Evolutionary conservation across 2,797 vertebrate genomes (phyloP).

Genomic region (Columba guinea): DNA sequence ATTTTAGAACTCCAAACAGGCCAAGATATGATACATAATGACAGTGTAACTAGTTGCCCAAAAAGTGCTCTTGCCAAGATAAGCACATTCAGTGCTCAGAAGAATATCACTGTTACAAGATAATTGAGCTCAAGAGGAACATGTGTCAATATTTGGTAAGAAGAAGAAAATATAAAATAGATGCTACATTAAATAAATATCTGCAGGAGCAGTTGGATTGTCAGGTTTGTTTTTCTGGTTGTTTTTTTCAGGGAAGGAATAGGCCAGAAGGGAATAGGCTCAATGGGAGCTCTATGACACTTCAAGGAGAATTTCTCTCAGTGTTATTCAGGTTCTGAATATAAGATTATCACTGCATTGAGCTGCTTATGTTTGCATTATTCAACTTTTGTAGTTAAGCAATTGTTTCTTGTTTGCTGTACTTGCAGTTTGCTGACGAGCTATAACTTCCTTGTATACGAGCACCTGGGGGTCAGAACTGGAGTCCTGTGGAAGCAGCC

Average conservation of each 20-base stretch:
- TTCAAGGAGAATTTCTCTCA: background rate
- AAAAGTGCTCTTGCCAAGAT: background rate
- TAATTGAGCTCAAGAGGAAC: background rate
- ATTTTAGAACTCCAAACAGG: background rate
- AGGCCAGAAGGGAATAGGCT: background rate
- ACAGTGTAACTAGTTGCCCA: background rate
- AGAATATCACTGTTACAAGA: background rate
- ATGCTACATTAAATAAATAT: background rate
- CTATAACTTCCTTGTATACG: background rate
- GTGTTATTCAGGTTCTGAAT: background rate
- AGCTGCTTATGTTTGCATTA: background rate
- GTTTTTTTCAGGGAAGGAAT: background rate
- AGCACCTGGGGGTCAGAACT: background rate
- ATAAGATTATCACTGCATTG: background rate
- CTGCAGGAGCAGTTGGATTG: background rate
- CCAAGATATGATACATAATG: background rate
- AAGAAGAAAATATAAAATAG: background rate
- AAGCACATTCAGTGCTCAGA: background rate
- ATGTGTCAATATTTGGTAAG: background rate
- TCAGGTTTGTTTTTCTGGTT: background rate
- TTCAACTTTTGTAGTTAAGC: background rate
- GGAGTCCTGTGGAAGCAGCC: slow-evolving; percentile 43
- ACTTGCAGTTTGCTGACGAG: slow-evolving; percentile 49
- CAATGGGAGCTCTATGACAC: background rate
- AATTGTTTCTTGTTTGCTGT: background rate